A percentile compares a stretch with the other conserved stretches of the same genome.
These are phyloP conservation scores for Athrips mouffetella DNA, from an alignment of 2,888 invertebrate genomes.

Conservation along the genomic window DNA sequence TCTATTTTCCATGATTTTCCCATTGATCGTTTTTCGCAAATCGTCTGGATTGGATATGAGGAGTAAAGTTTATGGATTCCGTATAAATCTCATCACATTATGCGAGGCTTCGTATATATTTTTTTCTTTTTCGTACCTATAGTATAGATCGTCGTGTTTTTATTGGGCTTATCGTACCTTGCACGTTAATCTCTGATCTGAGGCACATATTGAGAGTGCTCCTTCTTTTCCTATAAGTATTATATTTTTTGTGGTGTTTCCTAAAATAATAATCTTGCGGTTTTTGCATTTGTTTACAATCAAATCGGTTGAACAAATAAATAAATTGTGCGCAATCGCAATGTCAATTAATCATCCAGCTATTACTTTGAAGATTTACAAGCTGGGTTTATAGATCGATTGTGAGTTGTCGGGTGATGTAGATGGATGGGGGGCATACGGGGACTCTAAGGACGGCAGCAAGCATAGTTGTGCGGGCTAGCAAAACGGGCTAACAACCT, in stretches of 20 bases:
- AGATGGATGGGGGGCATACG: constrained; percentile 5
- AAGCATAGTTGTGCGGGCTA: too few species aligned
- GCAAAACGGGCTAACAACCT: constrained; percentile 46
- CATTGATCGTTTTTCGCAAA: not conserved
- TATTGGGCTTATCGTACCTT: not conserved
- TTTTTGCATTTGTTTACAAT: not conserved
- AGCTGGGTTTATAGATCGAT: constrained; percentile 14
- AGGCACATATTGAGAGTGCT: not conserved
- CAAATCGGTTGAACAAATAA: not conserved
- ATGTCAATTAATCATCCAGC: constrained; percentile 1
- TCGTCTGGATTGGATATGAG: not conserved
- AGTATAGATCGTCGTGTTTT: not conserved
- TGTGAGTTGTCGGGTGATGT: not conserved
- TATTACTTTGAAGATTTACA: constrained; percentile 4
- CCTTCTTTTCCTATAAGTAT: not conserved
- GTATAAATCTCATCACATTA: constrained; percentile 3
- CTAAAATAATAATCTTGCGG: too few species aligned
- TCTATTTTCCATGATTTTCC: constrained; percentile 3
- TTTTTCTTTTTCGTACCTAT: not conserved
- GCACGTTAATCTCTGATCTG: too few species aligned
- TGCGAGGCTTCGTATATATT: not conserved
- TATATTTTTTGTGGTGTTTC: too few species aligned
- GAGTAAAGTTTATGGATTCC: constrained; percentile 1
- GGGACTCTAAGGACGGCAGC: too few species aligned
- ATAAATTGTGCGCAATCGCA: constrained; percentile 4